Evolutionary conservation across 2,888 invertebrate species (phyloP).

Genomic region (Epinotia ramella): DNA sequence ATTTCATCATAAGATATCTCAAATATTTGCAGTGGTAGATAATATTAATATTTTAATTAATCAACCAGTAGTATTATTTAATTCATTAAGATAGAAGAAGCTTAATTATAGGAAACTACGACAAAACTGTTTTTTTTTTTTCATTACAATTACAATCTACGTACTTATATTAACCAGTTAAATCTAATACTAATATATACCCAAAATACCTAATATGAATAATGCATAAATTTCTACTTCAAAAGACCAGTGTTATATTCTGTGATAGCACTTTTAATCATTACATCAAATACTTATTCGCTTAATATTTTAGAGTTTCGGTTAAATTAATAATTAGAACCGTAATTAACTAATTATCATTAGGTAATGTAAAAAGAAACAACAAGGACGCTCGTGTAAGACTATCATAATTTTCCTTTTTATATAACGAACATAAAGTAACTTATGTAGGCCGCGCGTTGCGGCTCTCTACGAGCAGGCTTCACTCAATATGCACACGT

Average conservation of each 20-base stretch:
- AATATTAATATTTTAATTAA: slow-evolving; percentile 85
- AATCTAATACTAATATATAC: slow-evolving; percentile 85
- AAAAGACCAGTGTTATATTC: slow-evolving; percentile 78
- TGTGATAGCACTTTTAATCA: slow-evolving; percentile 79
- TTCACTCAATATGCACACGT: slow-evolving; percentile 58
- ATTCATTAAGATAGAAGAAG: slow-evolving; percentile 85
- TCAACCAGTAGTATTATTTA: slow-evolving; percentile 85
- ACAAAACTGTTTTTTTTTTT: slow-evolving; percentile 81
- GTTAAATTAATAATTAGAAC: slow-evolving; percentile 85
- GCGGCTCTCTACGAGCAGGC: slow-evolving; percentile 48
- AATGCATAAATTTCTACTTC: slow-evolving; percentile 83
- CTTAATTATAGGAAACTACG: slow-evolving; percentile 85
- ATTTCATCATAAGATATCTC: slow-evolving; percentile 86
- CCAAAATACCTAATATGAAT: slow-evolving; percentile 86
- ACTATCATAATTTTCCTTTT: slow-evolving; percentile 85
- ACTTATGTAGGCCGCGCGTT: slow-evolving; percentile 55
- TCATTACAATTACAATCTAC: slow-evolving; percentile 84
- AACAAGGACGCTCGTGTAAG: slow-evolving; percentile 82
- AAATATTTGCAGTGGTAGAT: slow-evolving; percentile 84
- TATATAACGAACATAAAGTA: slow-evolving; percentile 81
- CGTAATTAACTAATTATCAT: slow-evolving; percentile 87
- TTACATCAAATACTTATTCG: slow-evolving; percentile 80
- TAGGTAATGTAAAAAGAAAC: slow-evolving; percentile 79
- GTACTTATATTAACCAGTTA: slow-evolving; percentile 84
- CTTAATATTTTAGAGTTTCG: slow-evolving; percentile 79